Evolutionary conservation across 2,113 vertebrate species (phyloP).

Genomic region (Ctenomys sociabilis): DNA sequence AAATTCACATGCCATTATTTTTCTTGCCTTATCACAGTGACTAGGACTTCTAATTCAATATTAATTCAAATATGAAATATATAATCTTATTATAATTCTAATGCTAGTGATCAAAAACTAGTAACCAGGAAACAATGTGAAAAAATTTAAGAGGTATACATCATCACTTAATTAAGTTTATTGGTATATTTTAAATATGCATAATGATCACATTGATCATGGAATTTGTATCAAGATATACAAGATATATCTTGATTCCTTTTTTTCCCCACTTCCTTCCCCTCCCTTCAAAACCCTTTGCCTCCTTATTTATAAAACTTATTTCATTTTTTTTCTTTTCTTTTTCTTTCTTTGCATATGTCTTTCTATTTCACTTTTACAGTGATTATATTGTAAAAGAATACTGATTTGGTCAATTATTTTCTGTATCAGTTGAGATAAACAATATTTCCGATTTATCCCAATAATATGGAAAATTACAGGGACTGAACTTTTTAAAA

Average conservation of each 20-base stretch:
- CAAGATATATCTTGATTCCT: neutral
- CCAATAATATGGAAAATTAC: neutral
- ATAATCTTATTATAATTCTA: neutral
- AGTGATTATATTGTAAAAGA: neutral
- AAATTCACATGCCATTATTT: neutral
- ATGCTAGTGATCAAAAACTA: neutral
- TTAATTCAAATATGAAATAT: neutral
- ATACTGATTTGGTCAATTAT: neutral
- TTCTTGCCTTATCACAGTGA: neutral
- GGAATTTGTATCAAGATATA: neutral
- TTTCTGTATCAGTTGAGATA: neutral
- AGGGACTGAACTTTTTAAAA: neutral
- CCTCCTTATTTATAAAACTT: neutral
- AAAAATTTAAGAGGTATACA: neutral
- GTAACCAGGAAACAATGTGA: neutral
- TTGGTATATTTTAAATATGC: neutral
- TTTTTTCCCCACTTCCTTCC: neutral
- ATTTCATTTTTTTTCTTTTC: neutral
- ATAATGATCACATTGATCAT: neutral
- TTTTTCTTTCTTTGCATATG: neutral
- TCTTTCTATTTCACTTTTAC: neutral
- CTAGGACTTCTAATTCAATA: neutral
- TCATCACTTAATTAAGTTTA: neutral
- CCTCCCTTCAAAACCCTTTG: neutral
- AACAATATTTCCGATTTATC: neutral